Conservation (phyloP, 2,888 invertebrate species). For the Alentia gelatinosa region DNA sequence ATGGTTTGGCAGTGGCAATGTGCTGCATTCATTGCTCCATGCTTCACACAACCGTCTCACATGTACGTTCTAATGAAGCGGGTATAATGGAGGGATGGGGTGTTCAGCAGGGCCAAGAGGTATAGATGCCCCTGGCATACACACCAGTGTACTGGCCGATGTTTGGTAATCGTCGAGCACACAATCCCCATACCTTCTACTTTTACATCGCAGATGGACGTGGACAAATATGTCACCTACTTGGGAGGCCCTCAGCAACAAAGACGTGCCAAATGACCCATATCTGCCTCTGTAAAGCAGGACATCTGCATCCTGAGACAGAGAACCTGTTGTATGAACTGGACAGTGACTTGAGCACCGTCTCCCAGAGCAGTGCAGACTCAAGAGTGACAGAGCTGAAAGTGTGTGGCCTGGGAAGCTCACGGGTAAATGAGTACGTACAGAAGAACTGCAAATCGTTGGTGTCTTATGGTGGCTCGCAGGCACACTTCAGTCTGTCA, state of each 20-base stretch:
- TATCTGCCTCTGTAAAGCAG: not conserved
- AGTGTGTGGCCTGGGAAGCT: not conserved
- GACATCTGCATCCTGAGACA: not conserved
- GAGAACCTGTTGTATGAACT: not conserved
- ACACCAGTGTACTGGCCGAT: not conserved
- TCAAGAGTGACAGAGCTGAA: not conserved
- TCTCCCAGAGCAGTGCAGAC: not conserved
- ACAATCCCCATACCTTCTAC: not conserved
- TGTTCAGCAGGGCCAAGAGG: not conserved
- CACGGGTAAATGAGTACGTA: not conserved
- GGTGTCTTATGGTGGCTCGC: not conserved
- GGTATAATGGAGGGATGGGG: not conserved
- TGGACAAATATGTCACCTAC: conserved; percentile 14
- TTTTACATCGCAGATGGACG: conserved; percentile 10
- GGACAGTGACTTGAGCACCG: no score
- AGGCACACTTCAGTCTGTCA: not conserved
- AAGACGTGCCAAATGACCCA: not conserved
- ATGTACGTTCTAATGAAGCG: not conserved
- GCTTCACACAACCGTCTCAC: not conserved
- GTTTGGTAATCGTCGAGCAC: not conserved
- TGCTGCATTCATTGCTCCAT: not conserved
- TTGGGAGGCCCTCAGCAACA: not conserved
- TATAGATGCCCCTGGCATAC: not conserved
- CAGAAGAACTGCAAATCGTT: not conserved
- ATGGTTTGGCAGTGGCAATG: not conserved